These are phyloP conservation scores for Panagrolaimus sp. DNA, from an alignment of 1,140 invertebrate genomes.

Conservation along the genomic window DNA sequence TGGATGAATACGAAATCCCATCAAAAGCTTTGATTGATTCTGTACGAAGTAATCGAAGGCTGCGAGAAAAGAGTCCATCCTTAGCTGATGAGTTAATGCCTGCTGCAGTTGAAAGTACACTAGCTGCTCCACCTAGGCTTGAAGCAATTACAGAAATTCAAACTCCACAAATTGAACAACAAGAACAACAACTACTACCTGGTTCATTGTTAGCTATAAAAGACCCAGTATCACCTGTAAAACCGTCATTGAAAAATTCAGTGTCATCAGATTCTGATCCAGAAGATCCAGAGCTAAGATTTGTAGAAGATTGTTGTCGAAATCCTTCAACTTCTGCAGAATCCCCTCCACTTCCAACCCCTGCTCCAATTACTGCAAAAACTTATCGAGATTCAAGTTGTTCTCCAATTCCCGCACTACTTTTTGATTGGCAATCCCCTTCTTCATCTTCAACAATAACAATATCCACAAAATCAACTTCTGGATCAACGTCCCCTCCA, in stretches of 20 bases:
- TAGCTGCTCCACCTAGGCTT: background rate
- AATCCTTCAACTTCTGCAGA: background rate
- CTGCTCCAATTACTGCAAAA: background rate
- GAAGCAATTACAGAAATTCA: conserved; percentile 6
- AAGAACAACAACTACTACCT: background rate
- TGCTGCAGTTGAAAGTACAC: background rate
- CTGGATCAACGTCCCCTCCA: background rate
- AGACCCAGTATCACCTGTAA: no score
- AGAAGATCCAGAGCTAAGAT: background rate
- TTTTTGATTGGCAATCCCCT: background rate
- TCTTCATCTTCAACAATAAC: background rate
- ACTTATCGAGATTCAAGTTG: conserved; percentile 4
- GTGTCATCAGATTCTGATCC: background rate
- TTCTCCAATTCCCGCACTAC: background rate
- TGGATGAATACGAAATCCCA: background rate
- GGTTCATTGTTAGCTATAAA: background rate
- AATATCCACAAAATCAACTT: background rate
- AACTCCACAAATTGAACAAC: background rate
- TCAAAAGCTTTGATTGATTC: background rate
- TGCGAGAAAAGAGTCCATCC: background rate
- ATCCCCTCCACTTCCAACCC: background rate
- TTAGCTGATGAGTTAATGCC: conserved; percentile 8
- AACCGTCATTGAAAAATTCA: background rate
- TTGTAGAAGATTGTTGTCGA: background rate
- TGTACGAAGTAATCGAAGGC: background rate